phyloP scores from a whole-genome alignment of 2,113 vertebrate genomes.

The Anarrhichthys ocellatus region DNA sequence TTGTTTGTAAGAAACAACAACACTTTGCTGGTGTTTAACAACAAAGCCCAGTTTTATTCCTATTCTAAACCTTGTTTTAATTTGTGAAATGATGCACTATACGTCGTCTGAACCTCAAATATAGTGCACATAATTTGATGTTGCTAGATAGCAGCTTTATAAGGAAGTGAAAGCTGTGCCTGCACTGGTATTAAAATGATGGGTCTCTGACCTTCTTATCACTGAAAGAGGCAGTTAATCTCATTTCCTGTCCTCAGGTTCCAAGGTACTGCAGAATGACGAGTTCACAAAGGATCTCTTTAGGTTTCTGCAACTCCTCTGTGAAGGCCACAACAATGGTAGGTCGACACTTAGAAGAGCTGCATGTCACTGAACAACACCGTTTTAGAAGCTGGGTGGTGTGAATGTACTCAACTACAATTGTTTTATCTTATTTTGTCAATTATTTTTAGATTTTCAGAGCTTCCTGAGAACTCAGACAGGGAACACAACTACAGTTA shows the following conservation, averaged over 20 bases:
- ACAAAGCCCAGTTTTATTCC: slow-evolving; percentile 50
- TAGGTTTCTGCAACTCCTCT: slow-evolving; percentile 97
- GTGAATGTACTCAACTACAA: neutral
- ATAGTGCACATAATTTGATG: slow-evolving; percentile 54
- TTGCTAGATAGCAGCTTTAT: slow-evolving; percentile 53
- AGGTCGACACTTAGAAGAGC: slow-evolving; percentile 61
- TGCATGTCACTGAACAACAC: neutral
- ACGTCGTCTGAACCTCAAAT: slow-evolving; percentile 25
- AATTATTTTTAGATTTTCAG: slow-evolving; percentile 90
- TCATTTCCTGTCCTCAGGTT: slow-evolving; percentile 88
- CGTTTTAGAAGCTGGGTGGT: neutral
- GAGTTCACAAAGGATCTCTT: slow-evolving; percentile 98
- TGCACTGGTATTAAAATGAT: slow-evolving; percentile 51
- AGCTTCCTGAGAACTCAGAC: slow-evolving; percentile 97
- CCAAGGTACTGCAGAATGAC: slow-evolving; percentile 97
- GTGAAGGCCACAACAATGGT: slow-evolving; percentile 99
- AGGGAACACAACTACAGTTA: slow-evolving; percentile 98
- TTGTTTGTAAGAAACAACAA: slow-evolving; percentile 63
- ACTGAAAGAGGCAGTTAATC: slow-evolving; percentile 54
- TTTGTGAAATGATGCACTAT: slow-evolving; percentile 60
- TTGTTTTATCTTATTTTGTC: neutral
- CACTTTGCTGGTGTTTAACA: slow-evolving; percentile 61
- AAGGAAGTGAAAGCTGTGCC: slow-evolving; percentile 55
- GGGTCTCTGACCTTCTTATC: slow-evolving; percentile 46
- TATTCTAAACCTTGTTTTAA: slow-evolving; percentile 37